Percentiles rank a stretch among this genome's conserved stretches.
These are phyloP conservation scores for Falcaria lacertinaria DNA, from an alignment of 2,888 invertebrate species.

Conservation along the genomic window DNA sequence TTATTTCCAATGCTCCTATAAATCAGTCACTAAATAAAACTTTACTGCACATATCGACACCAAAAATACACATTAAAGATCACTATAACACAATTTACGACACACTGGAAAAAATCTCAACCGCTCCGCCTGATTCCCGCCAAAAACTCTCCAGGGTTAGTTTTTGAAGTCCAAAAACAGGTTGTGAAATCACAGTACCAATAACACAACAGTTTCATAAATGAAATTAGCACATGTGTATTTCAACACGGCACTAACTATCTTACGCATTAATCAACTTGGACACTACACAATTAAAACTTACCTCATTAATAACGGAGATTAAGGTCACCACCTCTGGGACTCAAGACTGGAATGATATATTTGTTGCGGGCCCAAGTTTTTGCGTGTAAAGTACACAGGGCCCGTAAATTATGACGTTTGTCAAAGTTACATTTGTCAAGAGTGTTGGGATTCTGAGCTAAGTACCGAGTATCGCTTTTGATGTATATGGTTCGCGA, in stretches of 20 bases:
- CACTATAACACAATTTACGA: no score
- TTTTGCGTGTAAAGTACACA: constrained; percentile 13
- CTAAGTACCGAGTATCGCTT: neutral
- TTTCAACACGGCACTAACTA: neutral
- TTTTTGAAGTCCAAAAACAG: no score
- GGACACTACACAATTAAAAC: constrained; percentile 51
- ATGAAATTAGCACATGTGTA: neutral
- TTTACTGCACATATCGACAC: no score
- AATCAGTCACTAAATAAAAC: no score
- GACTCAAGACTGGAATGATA: constrained; percentile 17
- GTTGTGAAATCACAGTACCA: no score
- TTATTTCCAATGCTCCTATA: no score
- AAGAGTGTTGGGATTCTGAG: neutral
- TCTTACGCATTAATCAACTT: neutral
- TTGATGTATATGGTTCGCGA: neutral
- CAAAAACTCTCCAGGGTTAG: no score
- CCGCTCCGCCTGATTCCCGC: no score
- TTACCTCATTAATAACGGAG: constrained; percentile 62
- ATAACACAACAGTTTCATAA: no score
- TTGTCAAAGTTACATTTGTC: neutral
- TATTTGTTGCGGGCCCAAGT: constrained; percentile 28
- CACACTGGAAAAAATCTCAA: no score
- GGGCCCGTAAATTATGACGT: constrained; percentile 1
- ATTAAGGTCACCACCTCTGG: constrained; percentile 43
- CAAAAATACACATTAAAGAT: no score